phyloP scores from a whole-genome alignment of 1,140 invertebrate genomes.

The Sycobia sp. region DNA sequence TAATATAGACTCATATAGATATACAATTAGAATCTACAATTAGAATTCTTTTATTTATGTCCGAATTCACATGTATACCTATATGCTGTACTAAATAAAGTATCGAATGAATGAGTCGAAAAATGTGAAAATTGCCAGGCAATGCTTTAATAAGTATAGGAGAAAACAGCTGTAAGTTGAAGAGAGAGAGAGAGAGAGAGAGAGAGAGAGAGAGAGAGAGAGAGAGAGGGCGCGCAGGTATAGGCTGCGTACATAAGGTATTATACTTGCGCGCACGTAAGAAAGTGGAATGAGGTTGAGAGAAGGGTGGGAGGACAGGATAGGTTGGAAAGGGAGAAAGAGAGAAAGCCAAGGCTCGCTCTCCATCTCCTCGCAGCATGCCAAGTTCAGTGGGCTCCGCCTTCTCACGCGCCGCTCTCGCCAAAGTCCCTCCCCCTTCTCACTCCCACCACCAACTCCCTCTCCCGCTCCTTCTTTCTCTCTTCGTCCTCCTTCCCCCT shows the following conservation, averaged over 20 bases:
- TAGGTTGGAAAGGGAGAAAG: not conserved
- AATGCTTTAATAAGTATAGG: not conserved
- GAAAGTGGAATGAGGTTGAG: not conserved
- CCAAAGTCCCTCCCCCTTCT: constrained; percentile 39
- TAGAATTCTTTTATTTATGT: no score
- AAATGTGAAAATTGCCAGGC: no score
- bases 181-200: not conserved
- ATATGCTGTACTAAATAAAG: no score
- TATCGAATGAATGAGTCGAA: no score
- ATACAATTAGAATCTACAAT: no score
- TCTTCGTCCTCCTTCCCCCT: not conserved
- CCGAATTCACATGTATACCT: no score
- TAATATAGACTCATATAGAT: no score
- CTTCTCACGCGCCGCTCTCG: constrained; percentile 24
- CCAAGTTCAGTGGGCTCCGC: constrained; percentile 42
- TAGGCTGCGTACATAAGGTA: no score
- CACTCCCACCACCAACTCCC: constrained; percentile 27
- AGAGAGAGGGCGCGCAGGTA: no score
- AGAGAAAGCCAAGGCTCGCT: constrained; percentile 35
- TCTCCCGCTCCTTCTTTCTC: constrained; percentile 27
- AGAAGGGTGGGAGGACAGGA: not conserved
- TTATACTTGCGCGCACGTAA: no score
- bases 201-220: constrained; percentile 3
- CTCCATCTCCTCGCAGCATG: constrained; percentile 48
- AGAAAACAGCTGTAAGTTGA: not conserved